A percentile compares a stretch with the other conserved stretches of the same genome.
phyloP scores from a whole-genome alignment of 1,140 invertebrate genomes.

The Calliopsis andreniformis region DNA sequence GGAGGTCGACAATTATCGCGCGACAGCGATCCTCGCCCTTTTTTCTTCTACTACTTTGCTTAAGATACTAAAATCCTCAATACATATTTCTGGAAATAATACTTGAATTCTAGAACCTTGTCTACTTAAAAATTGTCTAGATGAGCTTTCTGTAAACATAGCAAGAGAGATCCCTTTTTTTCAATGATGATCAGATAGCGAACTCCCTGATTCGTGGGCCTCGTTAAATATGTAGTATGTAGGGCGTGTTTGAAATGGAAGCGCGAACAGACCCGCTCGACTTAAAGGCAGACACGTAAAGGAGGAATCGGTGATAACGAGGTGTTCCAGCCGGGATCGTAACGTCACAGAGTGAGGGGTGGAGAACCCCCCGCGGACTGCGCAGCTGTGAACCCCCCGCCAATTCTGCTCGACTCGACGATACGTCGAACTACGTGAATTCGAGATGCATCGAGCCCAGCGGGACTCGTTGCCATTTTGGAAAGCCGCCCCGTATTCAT shows the following conservation, averaged over 20 bases:
- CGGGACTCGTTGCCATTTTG: slow-evolving; percentile 74
- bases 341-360: slow-evolving; percentile 57
- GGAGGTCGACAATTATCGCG: neutral
- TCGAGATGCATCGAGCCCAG: slow-evolving; percentile 58
- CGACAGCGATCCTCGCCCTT: neutral
- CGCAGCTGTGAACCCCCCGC: slow-evolving; percentile 73
- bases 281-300: slow-evolving; percentile 62
- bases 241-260: neutral
- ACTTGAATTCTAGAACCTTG: too few relatives aligned
- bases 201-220: too few relatives aligned
- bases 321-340: slow-evolving; percentile 67
- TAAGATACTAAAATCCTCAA: too few relatives aligned
- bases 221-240: neutral
- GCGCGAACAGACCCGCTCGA: slow-evolving; percentile 56
- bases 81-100: too few relatives aligned
- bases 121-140: too few relatives aligned
- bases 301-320: slow-evolving; percentile 77
- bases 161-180: too few relatives aligned
- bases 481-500: slow-evolving; percentile 63
- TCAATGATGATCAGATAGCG: too few relatives aligned
- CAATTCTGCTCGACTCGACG: slow-evolving; percentile 48
- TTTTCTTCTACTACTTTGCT: too few relatives aligned
- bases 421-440: slow-evolving; percentile 61
- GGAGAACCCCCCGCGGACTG: slow-evolving; percentile 69
- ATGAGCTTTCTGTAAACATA: too few relatives aligned